Evolutionary conservation across 2,888 invertebrate genomes (phyloP), one percentile per base, ranked within the genome.

Genomic region (Pterostichus niger): DNA sequence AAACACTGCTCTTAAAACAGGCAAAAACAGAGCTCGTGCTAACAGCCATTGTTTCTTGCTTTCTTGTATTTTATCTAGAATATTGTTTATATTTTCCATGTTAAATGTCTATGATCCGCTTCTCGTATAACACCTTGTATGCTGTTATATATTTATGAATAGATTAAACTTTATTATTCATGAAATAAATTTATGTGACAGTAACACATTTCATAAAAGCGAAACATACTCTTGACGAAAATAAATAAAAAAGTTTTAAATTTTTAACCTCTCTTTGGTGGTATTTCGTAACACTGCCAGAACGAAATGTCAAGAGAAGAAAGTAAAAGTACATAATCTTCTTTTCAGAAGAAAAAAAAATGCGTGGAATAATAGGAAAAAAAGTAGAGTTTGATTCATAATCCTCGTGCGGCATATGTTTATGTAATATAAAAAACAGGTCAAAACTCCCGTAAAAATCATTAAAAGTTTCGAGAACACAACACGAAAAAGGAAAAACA

Each of bases 161-260:
- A 1, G 24, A 24, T 24, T 24, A 24, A 24, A 24, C 24, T 24
- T 24, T 24, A 40, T 40, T 40, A 40, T 40, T 40, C 64, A 64
- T 35, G 31, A 64, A 64, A 64, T 13, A 64, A 35, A 64, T 64
- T 64, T 64, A 64, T 40, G 35, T 33, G 64, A 64, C 64, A 64
- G 13, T 64, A 7, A 6, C n/a, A 31, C 35, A 59, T 64, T 33
- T 13, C n/a, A n/a, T 31, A 64, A 64, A 59, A 59, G n/a, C n/a
- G n/a, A n/a, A n/a, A 31, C 31, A 33, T 9, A 10, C 33, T 61
- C 61, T 31, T 4, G n/a, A 31, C 17, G 6, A 64, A 64, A 64
- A 64, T 61, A 61, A 61, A 61, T 61, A 64, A 64, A 64, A 64
- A 64, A n/a, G 64, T 64, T 35, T 64, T 33, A 64, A 64, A 31